Percentiles rank a stretch among this genome's conserved stretches.
phyloP scores from a whole-genome alignment of 2,113 vertebrate genomes.

The Phylloscopus trochiloides region DNA sequence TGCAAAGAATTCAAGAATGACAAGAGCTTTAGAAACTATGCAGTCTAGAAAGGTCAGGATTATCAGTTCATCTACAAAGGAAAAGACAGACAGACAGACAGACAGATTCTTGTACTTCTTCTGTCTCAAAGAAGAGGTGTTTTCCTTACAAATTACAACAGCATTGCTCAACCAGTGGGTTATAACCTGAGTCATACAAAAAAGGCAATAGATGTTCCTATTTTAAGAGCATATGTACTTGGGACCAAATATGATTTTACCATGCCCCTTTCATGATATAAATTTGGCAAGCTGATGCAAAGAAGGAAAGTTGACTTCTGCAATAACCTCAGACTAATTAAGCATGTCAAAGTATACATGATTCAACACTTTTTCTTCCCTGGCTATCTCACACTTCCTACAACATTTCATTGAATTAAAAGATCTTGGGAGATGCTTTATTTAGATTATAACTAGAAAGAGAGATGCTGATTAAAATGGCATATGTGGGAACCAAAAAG shows the following conservation, averaged over 20 bases:
- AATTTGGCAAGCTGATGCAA: not conserved
- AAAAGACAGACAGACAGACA: not conserved
- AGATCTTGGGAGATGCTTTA: not conserved
- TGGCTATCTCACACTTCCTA: not conserved
- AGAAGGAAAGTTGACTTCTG: not conserved
- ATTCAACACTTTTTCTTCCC: not conserved
- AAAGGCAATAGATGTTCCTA: not conserved
- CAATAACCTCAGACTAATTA: not conserved
- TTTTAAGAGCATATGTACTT: not conserved
- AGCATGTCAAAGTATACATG: accelerated
- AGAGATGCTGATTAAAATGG: not conserved
- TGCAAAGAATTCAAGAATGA: not conserved
- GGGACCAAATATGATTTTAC: not conserved
- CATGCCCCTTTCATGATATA: not conserved
- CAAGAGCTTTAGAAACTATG: not conserved
- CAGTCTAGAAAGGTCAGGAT: not conserved
- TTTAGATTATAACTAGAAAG: not conserved
- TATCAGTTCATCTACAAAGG: not conserved
- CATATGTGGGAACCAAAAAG: not conserved
- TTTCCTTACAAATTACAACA: not conserved
- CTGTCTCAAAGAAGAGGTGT: not conserved
- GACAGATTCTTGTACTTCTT: not conserved
- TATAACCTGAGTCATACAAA: not conserved
- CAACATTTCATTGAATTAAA: not conserved
- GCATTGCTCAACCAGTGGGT: not conserved